These are phyloP conservation scores for Eurytoma adleriae DNA, from an alignment of 2,888 invertebrate species.

Conservation along the genomic window DNA sequence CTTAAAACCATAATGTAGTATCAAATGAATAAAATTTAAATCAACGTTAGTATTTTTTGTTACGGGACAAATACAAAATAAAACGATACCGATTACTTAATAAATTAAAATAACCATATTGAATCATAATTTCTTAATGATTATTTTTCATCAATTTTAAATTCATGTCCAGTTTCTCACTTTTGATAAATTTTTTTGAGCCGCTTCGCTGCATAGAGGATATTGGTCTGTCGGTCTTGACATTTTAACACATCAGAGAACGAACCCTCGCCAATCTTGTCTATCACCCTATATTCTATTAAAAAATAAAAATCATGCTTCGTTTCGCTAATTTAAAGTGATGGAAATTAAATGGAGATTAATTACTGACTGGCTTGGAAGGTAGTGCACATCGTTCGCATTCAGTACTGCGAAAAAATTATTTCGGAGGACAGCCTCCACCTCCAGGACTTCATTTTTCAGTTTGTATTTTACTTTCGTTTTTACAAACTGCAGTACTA, in stretches of 20 bases:
- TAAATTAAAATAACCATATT: neutral
- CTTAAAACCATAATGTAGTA: neutral
- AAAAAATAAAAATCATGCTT: constrained; percentile 6
- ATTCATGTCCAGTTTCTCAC: constrained; percentile 69
- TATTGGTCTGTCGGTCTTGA: constrained; percentile 78
- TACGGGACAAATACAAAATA: too few relatives aligned
- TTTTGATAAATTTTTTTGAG: constrained; percentile 80
- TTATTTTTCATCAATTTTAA: neutral
- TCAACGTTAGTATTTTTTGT: too few relatives aligned
- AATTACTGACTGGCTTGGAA: constrained; percentile 52
- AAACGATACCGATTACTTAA: too few relatives aligned
- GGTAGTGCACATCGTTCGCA: constrained; percentile 44
- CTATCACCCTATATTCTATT: constrained; percentile 80
- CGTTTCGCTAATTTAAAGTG: neutral
- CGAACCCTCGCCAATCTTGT: constrained; percentile 84
- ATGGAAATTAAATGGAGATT: neutral
- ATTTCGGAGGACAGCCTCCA: constrained; percentile 18
- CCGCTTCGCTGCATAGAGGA: constrained; percentile 81
- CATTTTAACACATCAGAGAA: constrained; percentile 84
- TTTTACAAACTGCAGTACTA: neutral
- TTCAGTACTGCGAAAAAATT: neutral
- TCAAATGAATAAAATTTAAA: too few relatives aligned
- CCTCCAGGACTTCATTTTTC: constrained; percentile 27
- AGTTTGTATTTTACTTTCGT: too few relatives aligned
- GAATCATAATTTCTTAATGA: neutral